Conservation (phyloP, 2,113 vertebrate species). For the Loxodonta africana region DNA sequence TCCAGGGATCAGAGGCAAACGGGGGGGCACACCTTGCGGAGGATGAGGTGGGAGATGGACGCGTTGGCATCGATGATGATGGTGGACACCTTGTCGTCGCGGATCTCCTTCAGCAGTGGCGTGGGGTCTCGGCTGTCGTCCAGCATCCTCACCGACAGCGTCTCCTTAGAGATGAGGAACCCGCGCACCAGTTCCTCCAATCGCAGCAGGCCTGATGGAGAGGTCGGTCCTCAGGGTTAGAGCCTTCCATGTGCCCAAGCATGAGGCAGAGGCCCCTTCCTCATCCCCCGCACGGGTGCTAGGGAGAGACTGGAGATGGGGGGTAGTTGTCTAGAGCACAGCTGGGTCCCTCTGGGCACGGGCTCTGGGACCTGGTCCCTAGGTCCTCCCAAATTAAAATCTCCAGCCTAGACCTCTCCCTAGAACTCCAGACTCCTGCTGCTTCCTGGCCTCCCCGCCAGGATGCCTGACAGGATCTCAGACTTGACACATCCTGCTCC, state of each 20-base stretch:
- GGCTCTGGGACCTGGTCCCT: background rate
- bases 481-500: background rate
- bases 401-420: background rate
- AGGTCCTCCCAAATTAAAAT: background rate
- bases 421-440: background rate
- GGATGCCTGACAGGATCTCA: background rate
- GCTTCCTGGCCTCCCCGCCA: background rate
- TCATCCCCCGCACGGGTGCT: background rate
- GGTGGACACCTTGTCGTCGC: constrained; percentile 95
- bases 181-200: constrained; percentile 94
- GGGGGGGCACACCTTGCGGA: constrained; percentile 90
- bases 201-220: constrained; percentile 92
- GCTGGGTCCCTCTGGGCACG: background rate
- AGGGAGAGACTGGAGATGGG: background rate
- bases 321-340: background rate
- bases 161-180: constrained; percentile 96
- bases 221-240: background rate
- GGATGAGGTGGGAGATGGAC: constrained; percentile 93
- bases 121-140: constrained; percentile 94
- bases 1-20: background rate
- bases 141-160: constrained; percentile 94
- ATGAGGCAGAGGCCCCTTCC: fast-evolving
- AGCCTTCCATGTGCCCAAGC: background rate
- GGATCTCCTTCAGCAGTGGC: constrained; percentile 94
- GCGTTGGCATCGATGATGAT: constrained; percentile 96